phyloP scores from a whole-genome alignment of 1,140 invertebrate species.

The Bombus huntii region DNA sequence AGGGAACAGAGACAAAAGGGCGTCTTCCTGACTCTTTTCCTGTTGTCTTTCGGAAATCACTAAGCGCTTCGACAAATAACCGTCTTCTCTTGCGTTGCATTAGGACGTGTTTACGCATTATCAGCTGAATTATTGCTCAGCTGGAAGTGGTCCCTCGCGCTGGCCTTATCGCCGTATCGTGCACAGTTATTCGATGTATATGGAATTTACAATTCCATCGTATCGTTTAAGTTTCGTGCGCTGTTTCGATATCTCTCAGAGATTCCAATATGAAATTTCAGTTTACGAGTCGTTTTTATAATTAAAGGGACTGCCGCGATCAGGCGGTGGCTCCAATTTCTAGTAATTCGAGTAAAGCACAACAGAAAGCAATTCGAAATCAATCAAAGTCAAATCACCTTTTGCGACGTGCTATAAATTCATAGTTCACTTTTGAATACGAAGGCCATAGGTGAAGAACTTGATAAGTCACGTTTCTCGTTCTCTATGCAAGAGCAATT shows the following conservation, averaged over 20 bases:
- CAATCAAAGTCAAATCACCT: too few relatives aligned
- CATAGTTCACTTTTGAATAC: too few relatives aligned
- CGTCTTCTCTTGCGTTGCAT: not conserved
- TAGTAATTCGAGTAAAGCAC: too few relatives aligned
- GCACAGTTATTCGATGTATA: constrained; percentile 14
- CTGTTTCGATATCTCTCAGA: not conserved
- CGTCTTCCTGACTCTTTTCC: not conserved
- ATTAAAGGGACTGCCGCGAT: too few relatives aligned
- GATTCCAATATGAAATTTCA: not conserved
- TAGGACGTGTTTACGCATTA: constrained; percentile 28
- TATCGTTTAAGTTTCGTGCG: not conserved
- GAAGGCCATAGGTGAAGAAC: too few relatives aligned
- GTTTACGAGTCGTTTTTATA: not conserved
- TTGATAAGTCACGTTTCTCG: too few relatives aligned
- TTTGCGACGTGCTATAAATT: too few relatives aligned
- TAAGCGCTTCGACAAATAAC: not conserved
- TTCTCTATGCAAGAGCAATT: too few relatives aligned
- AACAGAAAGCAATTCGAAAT: too few relatives aligned
- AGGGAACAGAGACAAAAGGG: not conserved
- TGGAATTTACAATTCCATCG: constrained; percentile 21
- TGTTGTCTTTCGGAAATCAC: constrained; percentile 17
- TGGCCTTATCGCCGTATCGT: constrained; percentile 27
- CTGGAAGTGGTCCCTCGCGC: constrained; percentile 28
- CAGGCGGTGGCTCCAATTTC: too few relatives aligned
- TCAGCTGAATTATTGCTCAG: constrained; percentile 39